phyloP scores from a whole-genome alignment of 2,888 invertebrate genomes.

The Spatulosminthurus flaviceps region DNA sequence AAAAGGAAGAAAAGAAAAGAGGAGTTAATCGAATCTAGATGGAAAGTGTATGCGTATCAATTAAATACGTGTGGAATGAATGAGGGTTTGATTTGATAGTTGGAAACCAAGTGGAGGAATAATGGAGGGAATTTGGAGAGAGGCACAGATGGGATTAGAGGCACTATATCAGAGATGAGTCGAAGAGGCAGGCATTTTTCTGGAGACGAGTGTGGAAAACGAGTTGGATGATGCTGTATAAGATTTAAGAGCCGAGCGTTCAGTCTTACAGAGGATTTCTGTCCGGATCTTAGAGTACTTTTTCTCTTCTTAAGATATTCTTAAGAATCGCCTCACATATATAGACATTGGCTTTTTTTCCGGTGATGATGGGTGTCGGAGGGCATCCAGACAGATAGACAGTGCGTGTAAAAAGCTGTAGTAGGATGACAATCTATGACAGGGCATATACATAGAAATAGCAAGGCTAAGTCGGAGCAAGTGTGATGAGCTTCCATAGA shows the following conservation, averaged over 20 bases:
- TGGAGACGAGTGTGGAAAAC: conserved; percentile 48
- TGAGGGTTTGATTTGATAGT: conserved; percentile 43
- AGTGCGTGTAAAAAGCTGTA: conserved; percentile 9
- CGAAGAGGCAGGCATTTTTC: conserved; percentile 23
- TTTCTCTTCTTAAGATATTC: conserved; percentile 18
- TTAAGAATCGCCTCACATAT: conserved; percentile 13
- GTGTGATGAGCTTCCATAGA: conserved; percentile 28
- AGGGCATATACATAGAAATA: not conserved
- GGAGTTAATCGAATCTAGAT: conserved; percentile 38
- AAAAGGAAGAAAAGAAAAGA: conserved; percentile 36
- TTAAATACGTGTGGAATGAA: conserved; percentile 46
- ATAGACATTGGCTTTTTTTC: conserved; percentile 29
- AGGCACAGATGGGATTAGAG: conserved; percentile 38
- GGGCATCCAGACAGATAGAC: conserved; percentile 22
- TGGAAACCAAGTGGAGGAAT: conserved; percentile 39
- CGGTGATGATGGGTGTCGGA: conserved; percentile 52
- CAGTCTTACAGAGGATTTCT: conserved; percentile 42
- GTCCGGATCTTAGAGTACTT: not conserved
- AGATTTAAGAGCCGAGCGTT: conserved; percentile 50
- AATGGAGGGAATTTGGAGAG: conserved; percentile 38
- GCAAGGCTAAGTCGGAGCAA: not conserved
- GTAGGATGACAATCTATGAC: conserved; percentile 15
- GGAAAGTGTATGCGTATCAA: conserved; percentile 43
- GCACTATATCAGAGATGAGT: not conserved
- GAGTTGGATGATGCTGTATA: conserved; percentile 47